These are phyloP conservation scores for Dendroctonus ponderosae DNA, from an alignment of 1,140 invertebrate species.

Conservation along the genomic window DNA sequence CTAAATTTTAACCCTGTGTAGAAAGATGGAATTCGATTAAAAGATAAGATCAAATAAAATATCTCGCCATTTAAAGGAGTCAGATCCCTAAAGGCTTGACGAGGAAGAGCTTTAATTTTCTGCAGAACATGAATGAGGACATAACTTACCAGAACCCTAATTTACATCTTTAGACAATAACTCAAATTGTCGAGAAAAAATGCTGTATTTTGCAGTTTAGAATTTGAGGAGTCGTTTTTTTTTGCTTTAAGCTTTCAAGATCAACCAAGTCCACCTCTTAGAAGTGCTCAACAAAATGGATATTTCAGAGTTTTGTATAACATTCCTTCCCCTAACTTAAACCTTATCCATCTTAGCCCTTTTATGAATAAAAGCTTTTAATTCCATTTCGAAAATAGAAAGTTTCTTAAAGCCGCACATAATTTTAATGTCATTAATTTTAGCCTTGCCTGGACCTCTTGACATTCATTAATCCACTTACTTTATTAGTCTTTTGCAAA, in stretches of 20 bases:
- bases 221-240: not conserved
- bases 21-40: slow-evolving; percentile 28
- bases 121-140: slow-evolving; percentile 8
- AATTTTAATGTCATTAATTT: slow-evolving; percentile 35
- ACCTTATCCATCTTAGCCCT: slow-evolving; percentile 28
- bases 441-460: slow-evolving; percentile 11
- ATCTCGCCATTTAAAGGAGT: slow-evolving; percentile 14
- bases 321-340: slow-evolving; percentile 17
- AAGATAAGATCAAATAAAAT: slow-evolving; percentile 32
- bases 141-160: slow-evolving; percentile 1
- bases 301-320: slow-evolving; percentile 20
- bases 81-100: slow-evolving; percentile 3
- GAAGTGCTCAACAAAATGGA: slow-evolving; percentile 4
- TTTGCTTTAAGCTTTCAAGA: too few relatives aligned
- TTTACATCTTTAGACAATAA: not conserved
- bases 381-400: slow-evolving; percentile 31
- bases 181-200: not conserved
- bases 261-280: not conserved
- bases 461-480: slow-evolving; percentile 28
- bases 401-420: slow-evolving; percentile 25
- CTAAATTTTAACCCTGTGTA: slow-evolving; percentile 4
- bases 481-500: slow-evolving; percentile 27
- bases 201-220: not conserved
- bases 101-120: slow-evolving; percentile 19
- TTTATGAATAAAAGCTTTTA: slow-evolving; percentile 33